Base-by-base conservation (phyloP, 2,797 vertebrate species). In the Salarias fasciatus region DNA sequence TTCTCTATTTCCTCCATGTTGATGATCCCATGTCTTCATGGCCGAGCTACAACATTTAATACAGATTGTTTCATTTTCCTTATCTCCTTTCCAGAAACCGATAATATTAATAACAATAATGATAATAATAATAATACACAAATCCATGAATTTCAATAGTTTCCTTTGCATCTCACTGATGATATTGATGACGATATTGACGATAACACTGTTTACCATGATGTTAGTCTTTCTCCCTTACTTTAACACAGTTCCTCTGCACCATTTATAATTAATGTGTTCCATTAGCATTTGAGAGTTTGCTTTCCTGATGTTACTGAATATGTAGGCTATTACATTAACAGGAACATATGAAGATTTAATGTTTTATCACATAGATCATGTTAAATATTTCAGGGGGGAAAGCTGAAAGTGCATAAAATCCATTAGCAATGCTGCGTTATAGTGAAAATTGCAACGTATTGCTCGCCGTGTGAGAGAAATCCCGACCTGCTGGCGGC, bases 401-500 rank as follows among this genome's bases (percentile, higher is more conserved):
- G 13, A 14, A 12, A n/a, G n/a, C 52, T 48, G 50, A 65, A 44
- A n/a, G 45, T 24, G 3, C 56, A 31, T 70, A 11, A 10, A 0
- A 38, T 59, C 5, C 29, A 11, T 41, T 38, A 6, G 4, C 29
- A n/a, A 9, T 41, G 9, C 33, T 29, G 40, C n/a, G 28, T 48
- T 18, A 14, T 41, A 40, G n/a, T 36, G 31, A 58, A 52, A 5
- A 6, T 8, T 52, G 28, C 45, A 0, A 0, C 35, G 12, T 0
- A 5, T 11, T 68, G 6, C 31, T 36, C 12, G 30, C 36, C 24
- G 33, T 6, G 54, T 46, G 15, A 42, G 53, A 1, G 11, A 5
- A 77, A 83, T 86, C 83, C 86, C 75, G 83, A 85, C 63, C 71
- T 62, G 77, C 78, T 76, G 33, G 53, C 51, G 75, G 76, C 83